Evolutionary conservation across 2,888 invertebrate species (phyloP).

Genomic region (Onthophagus sagittarius): DNA sequence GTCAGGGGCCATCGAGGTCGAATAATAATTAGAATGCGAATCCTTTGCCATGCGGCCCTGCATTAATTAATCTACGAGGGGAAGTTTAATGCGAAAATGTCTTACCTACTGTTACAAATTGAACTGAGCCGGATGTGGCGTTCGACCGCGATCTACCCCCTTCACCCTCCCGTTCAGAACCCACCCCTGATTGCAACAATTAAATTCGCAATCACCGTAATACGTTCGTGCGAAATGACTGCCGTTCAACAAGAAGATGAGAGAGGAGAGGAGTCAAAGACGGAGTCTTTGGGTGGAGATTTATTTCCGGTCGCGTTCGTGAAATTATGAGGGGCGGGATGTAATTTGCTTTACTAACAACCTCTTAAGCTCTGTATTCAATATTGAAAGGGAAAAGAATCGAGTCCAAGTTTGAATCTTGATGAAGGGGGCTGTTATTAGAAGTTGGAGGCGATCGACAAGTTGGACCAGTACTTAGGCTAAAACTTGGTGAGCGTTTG

Average conservation of each 20-base stretch:
- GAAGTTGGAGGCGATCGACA: background rate
- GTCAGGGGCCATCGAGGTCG: background rate
- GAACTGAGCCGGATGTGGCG: conserved; percentile 20
- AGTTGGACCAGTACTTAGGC: background rate
- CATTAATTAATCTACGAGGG: background rate
- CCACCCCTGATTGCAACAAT: conserved; percentile 19
- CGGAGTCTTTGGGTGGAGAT: background rate
- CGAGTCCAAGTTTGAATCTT: background rate
- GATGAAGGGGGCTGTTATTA: background rate
- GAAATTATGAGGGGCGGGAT: background rate
- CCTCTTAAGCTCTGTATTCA: background rate
- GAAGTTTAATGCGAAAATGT: conserved; percentile 19
- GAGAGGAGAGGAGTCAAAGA: too few relatives aligned
- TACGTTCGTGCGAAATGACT: conserved; percentile 22
- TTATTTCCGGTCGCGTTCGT: background rate
- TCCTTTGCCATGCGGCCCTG: conserved; percentile 1
- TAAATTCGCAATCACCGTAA: conserved; percentile 21
- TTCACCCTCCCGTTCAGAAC: background rate
- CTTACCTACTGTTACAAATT: conserved; percentile 20
- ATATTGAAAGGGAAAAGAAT: background rate
- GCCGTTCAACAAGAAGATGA: conserved; percentile 12
- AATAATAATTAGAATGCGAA: conserved; percentile 10
- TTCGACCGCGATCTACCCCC: conserved; percentile 12
- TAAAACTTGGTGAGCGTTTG: background rate
- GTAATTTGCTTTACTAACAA: background rate